phyloP scores from a whole-genome alignment of 2,888 invertebrate species.

The Microctonus brassicae region DNA sequence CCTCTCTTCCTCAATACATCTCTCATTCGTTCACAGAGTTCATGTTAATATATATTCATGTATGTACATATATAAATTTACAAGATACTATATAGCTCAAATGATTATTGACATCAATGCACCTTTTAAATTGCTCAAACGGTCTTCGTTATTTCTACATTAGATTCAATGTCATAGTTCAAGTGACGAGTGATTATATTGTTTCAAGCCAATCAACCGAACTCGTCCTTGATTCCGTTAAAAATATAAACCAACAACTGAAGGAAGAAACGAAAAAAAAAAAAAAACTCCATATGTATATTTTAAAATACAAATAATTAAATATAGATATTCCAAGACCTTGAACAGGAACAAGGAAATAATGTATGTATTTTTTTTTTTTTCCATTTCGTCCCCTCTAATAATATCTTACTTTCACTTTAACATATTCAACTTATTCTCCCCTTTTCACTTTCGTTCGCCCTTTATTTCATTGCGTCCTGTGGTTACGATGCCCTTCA shows the following conservation, averaged over 20 bases:
- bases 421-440: neutral
- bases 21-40: neutral
- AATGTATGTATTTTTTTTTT: constrained; percentile 5
- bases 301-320: constrained; percentile 4
- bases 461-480: neutral
- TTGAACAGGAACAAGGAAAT: constrained; percentile 16
- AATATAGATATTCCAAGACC: neutral
- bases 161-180: constrained; percentile 48
- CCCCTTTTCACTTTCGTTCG: constrained; percentile 1
- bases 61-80: neutral
- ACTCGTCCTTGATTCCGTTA: neutral
- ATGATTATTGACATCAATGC: constrained; percentile 56
- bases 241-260: no score
- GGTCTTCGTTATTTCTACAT: constrained; percentile 51
- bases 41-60: neutral
- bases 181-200: constrained; percentile 41
- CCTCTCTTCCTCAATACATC: neutral
- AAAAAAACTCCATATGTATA: neutral
- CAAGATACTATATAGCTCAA: constrained; percentile 33
- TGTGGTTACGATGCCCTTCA: constrained; percentile 31
- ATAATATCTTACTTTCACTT: constrained; percentile 10
- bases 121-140: constrained; percentile 58
- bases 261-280: neutral
- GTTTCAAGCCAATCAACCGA: constrained; percentile 13
- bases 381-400: neutral